A percentile compares a stretch with the other conserved stretches of the same genome.
Evolutionary conservation across 2,888 invertebrate species (phyloP).

Genomic region (Hypomecis atomaria): DNA sequence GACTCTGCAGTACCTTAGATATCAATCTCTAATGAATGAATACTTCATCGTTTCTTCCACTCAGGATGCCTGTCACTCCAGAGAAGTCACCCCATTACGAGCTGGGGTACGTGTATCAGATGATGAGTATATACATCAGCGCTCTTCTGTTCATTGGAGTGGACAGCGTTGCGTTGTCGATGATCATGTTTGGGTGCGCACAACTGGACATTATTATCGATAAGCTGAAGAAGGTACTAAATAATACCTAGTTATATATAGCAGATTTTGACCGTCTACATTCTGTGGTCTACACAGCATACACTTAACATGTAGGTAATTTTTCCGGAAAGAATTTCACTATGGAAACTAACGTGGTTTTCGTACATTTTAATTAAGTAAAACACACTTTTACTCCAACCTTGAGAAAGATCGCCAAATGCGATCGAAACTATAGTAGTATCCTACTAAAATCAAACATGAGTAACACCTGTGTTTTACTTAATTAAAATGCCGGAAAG

Average conservation of each 20-base stretch:
- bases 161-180: constrained; percentile 69
- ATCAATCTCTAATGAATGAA: not conserved
- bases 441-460: no score
- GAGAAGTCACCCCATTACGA: constrained; percentile 64
- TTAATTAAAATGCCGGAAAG: no score
- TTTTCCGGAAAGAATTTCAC: no score
- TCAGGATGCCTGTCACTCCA: constrained; percentile 73
- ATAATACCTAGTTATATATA: not conserved
- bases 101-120: constrained; percentile 70
- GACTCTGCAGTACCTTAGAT: no score
- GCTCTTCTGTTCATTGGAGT: constrained; percentile 70
- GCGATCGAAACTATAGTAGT: no score
- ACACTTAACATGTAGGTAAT: not conserved
- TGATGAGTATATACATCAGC: constrained; percentile 66
- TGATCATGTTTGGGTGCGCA: constrained; percentile 75
- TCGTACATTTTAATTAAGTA: no score
- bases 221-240: constrained; percentile 62
- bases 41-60: not conserved
- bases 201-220: constrained; percentile 73
- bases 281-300: not conserved
- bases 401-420: no score
- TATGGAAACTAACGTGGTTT: no score
- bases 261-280: no score
- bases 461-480: no score
- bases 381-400: no score